Evolutionary conservation across 2,888 invertebrate species (phyloP), one percentile per base, ranked within the genome.

Genomic region (Poecilobothrus nobilitatus): DNA sequence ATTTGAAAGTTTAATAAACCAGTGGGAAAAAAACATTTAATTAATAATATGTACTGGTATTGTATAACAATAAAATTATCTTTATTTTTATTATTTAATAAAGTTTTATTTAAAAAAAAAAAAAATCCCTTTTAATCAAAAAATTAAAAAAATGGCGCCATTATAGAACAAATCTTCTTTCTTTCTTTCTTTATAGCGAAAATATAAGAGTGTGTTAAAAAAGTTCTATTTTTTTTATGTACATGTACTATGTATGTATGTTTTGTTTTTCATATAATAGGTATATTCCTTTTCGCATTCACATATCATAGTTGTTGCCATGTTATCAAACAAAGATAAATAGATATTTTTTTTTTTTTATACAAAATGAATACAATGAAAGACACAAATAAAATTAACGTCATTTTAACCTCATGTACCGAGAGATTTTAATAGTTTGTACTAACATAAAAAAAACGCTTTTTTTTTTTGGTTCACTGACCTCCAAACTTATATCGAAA

Each of bases 341-440:
- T 53, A 53, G 18, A 53, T 12, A 9, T 53, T 18, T 27, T 27
- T 27, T 27, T 27, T 27, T 27, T 27, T 27, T 27, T 9, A 53
- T 53, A 53, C 53, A 53, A 53, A 53, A 15, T 18, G 15, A 53
- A 53, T 12, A 37, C 8, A 37, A 37, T 10, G 12, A 37, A 12
- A 53, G n/a, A 53, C 9, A 53, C 15, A 53, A 53, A 9, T 53
- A 9, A 53, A 53, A 53, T 12, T 15, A 53, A 15, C 53, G 53
- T 53, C 53, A 18, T 53, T 53, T 53, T 53, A 53, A 53, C 53
- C 53, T 53, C 53, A 53, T 53, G 53, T 53, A 53, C 53, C 6
- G 53, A 53, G 53, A 53, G 53, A 53, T 53, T 53, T 53, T 53
- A 53, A 53, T 53, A 53, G 53, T 53, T 53, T 53, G 53, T 53